Evolutionary conservation across 1,140 invertebrate genomes (phyloP), one percentile per base, ranked within the genome.

Genomic region (Anthonomus grandis): DNA sequence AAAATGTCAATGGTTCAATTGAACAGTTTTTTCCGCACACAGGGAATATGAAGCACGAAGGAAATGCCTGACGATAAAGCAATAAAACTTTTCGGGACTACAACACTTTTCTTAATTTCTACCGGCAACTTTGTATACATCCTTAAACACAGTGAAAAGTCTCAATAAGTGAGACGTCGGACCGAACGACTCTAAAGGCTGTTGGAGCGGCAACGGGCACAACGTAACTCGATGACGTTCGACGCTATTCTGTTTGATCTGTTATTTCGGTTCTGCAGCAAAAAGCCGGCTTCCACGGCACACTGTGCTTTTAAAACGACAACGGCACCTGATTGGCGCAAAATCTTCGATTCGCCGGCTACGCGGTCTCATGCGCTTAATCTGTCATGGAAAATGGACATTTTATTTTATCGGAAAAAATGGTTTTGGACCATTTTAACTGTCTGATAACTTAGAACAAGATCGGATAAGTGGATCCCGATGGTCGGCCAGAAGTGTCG

Each of bases 11-110:
- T 2, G 1, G 44, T 58, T 60, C 63, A 68, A 63, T 66, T 65
- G 36, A 52, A 68, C 56, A 69, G 69, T 73, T 73, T 73, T 73
- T 73, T 73, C 62, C 71, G 67, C 57, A 73, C 71, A 59, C 71
- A 73, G 68, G 70, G 69, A 52, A 64, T 73, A 62, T 71, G 64
- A 37, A 69, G 60, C 63, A 67, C 68, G 56, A 67, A 73, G 63
- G 64, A 64, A 56, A 70, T 62, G 27, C 56, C 55, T 38, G 66
- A 62, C 31, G 65, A 67, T 45, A 63, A 62, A 64, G 64, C 66
- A 46, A 65, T 51, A 57, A 65, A 58, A 56, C 67, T 51, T 55
- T 64, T 65, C 31, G n/a, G 41, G 63, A 67, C 55, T 59, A 71
- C 68, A 67, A 69, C 65, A 70, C 70, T 67, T 65, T 71, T 67